These are phyloP conservation scores for Scolanthus callimorphus DNA, from an alignment of 92 coral and sea anemone species.

Conservation along the genomic window DNA sequence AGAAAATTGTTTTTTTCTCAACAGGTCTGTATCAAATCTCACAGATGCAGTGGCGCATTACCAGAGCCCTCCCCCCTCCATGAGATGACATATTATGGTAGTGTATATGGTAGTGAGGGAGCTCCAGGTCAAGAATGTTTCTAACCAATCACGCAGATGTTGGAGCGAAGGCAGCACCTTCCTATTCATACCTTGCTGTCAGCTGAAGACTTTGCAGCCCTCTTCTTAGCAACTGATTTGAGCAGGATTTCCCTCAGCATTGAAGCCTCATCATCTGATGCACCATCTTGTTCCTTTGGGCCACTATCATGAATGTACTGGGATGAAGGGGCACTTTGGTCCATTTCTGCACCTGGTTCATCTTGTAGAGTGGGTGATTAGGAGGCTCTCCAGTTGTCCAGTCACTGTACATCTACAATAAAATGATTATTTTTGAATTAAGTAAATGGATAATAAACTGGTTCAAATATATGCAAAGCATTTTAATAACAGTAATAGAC, in stretches of 20 bases:
- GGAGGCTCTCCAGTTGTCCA: constrained; percentile 1
- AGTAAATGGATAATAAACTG: no score
- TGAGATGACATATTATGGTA: no score
- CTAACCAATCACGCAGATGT: neutral
- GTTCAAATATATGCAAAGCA: no score
- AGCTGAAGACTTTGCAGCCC: constrained; percentile 61
- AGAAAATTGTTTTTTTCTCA: no score
- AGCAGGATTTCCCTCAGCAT: constrained; percentile 76
- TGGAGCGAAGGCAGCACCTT: neutral
- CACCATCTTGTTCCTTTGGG: constrained; percentile 41
- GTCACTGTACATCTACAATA: constrained; percentile 15
- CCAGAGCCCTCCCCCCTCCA: no score
- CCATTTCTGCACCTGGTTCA: neutral
- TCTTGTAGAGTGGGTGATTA: neutral
- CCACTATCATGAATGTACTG: no score
- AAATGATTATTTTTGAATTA: no score
- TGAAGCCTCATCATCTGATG: constrained; percentile 81
- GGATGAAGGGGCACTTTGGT: neutral
- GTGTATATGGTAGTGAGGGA: no score
- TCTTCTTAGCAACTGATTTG: constrained; percentile 82
- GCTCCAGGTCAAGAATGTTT: no score
- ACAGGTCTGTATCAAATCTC: no score
- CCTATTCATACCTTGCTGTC: constrained; percentile 1
- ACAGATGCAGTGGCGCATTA: no score
- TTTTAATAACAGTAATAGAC: no score